phyloP scores from a whole-genome alignment of 2,888 invertebrate genomes.

The Diogma glabrata region DNA sequence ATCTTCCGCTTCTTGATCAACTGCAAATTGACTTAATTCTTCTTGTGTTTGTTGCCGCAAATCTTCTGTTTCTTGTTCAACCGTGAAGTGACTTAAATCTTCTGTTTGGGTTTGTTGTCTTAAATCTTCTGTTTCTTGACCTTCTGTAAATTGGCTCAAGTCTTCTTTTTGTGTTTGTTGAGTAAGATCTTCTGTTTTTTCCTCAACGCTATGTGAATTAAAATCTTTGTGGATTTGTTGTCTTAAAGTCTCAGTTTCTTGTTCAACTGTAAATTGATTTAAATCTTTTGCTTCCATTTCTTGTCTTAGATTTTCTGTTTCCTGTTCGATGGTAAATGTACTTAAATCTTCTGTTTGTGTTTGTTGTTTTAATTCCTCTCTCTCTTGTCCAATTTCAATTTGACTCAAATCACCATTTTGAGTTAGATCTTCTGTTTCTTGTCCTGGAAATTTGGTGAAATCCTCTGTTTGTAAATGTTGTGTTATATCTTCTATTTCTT shows the following conservation, averaged over 20 bases:
- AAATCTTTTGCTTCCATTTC: too few species aligned
- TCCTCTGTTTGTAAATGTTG: not conserved
- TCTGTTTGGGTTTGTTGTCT: not conserved
- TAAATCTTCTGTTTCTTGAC: not conserved
- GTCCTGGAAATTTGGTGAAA: too few species aligned
- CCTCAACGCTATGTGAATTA: not conserved
- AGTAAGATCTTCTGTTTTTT: not conserved
- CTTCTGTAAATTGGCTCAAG: too few species aligned
- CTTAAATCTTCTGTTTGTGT: not conserved
- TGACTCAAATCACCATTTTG: not conserved
- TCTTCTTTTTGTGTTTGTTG: constrained; percentile 2
- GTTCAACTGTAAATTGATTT: not conserved
- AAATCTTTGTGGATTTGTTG: not conserved
- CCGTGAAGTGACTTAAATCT: too few species aligned
- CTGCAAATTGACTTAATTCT: not conserved
- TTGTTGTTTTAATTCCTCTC: not conserved
- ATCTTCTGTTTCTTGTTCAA: too few species aligned
- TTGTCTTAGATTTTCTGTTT: too few species aligned
- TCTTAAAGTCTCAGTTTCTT: too few species aligned
- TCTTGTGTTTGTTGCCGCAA: too few species aligned
- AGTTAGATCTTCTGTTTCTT: not conserved
- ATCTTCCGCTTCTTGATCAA: not conserved
- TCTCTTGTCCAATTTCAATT: not conserved
- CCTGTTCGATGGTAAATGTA: too few species aligned
- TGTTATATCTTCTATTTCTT: too few species aligned